Base-by-base conservation (phyloP, 2,113 vertebrate species). In the Sminthopsis crassicaudata region DNA sequence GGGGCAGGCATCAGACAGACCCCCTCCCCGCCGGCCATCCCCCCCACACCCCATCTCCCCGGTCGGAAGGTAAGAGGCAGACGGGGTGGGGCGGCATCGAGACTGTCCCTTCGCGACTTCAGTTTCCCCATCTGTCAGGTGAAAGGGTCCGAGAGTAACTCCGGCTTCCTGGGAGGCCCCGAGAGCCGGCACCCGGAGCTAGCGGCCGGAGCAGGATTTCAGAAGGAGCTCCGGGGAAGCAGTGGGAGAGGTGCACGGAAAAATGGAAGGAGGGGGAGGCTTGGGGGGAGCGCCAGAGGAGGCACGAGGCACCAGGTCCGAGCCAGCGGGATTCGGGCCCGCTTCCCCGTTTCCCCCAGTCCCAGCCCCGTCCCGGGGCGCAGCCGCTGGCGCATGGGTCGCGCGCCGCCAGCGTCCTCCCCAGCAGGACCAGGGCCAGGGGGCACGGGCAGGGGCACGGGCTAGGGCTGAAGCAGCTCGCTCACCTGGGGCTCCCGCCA, bases 401-500 rank as follows among this genome's bases (percentile, higher is more conserved):
- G 93, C 42, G n/a, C n/a, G 51, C 60, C 36, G 51, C 0, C 12
- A 48, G 46, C 93, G 90, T 53, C 51, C 54, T n/a, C 50, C 90
- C 30, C 36, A 14, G 1, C 12, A 67, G 46, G 55, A 52, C 89
- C 90, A 60, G 67, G 53, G 24, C 22, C 5, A 22, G 53, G 90
- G 53, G 24, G 52, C 91, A 19, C 23, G 55, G 3, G 27, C 42
- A 76, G 76, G 89, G 51, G 92, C 51, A 46, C 51, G 90, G 23
- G n/a, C 92, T 50, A 23, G 53, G 92, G 88, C 51, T 3, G 53
- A 36, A 67, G 60, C 67, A 22, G 67, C 67, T 84, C 36, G 53
- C 97, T 98, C 96, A 98, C 96, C 96, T 97, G 90, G 90, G 90
- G 94, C 89, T 88, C 91, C 52, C 27, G 50, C 93, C 95, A 96